A percentile compares a stretch with the other conserved stretches of the same genome.
phyloP scores from a whole-genome alignment of 2,797 vertebrate species.

The Harpagifer antarcticus region DNA sequence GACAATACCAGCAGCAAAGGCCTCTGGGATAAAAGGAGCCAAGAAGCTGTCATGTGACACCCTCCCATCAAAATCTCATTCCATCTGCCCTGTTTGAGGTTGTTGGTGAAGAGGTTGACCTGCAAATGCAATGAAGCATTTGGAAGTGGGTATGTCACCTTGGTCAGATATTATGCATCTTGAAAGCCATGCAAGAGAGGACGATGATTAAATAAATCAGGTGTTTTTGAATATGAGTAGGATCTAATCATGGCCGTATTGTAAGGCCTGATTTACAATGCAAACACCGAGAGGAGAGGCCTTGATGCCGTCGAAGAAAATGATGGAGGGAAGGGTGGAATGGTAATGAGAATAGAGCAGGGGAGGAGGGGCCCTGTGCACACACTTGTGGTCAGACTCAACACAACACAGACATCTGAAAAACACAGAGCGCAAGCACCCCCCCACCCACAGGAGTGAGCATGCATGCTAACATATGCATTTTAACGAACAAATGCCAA shows the following conservation, averaged over 20 bases:
- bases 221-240: conserved; percentile 81
- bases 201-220: conserved; percentile 84
- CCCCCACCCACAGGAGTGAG: conserved; percentile 38
- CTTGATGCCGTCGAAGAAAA: conserved; percentile 74
- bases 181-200: conserved; percentile 68
- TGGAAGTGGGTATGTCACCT: conserved; percentile 72
- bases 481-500: conserved; percentile 59
- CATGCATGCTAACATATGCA: conserved; percentile 69
- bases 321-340: conserved; percentile 67
- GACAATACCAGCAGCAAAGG: not conserved
- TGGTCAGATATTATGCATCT: conserved; percentile 81
- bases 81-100: conserved; percentile 70
- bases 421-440: conserved; percentile 59
- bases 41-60: conserved; percentile 32
- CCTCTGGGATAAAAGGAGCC: not conserved
- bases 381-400: conserved; percentile 63
- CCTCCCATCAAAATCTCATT: conserved; percentile 67
- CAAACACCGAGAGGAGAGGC: conserved; percentile 72
- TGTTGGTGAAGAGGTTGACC: conserved; percentile 71
- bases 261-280: conserved; percentile 82
- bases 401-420: conserved; percentile 50
- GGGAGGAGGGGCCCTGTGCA: conserved; percentile 47
- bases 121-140: conserved; percentile 81
- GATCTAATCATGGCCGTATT: conserved; percentile 84
- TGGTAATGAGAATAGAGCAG: conserved; percentile 73